phyloP scores from a whole-genome alignment of 2,888 invertebrate genomes.

The Pristionchus arcanus region DNA sequence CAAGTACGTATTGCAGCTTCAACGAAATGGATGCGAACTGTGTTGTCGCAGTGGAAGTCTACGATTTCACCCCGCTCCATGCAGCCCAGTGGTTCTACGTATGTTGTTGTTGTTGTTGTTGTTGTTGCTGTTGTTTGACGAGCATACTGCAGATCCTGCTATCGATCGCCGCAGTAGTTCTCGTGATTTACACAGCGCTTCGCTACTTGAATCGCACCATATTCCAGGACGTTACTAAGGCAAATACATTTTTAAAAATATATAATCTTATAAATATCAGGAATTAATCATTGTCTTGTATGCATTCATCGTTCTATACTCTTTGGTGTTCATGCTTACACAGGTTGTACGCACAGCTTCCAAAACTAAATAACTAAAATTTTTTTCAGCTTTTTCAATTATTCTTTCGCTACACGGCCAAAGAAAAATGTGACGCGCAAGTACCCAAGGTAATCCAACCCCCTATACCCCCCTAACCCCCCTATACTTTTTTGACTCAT shows the following conservation, averaged over 20 bases:
- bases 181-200: neutral
- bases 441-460: neutral
- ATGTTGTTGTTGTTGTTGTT: neutral
- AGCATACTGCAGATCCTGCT: neutral
- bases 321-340: neutral
- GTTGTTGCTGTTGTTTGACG: neutral
- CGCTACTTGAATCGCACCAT: neutral
- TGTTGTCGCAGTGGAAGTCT: neutral
- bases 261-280: neutral
- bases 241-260: neutral
- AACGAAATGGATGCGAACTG: neutral
- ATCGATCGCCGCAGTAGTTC: neutral
- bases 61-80: neutral
- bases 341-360: neutral
- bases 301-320: neutral
- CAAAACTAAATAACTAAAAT: neutral
- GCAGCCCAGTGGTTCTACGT: neutral
- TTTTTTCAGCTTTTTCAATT: neutral
- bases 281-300: neutral
- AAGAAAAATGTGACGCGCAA: slow-evolving; percentile 6
- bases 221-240: neutral
- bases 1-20: too few relatives aligned
- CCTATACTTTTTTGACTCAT: too few relatives aligned
- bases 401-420: neutral
- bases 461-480: too few relatives aligned